Evolutionary conservation across 2,797 vertebrate species (phyloP).

Genomic region (Syndactyla subalaris): DNA sequence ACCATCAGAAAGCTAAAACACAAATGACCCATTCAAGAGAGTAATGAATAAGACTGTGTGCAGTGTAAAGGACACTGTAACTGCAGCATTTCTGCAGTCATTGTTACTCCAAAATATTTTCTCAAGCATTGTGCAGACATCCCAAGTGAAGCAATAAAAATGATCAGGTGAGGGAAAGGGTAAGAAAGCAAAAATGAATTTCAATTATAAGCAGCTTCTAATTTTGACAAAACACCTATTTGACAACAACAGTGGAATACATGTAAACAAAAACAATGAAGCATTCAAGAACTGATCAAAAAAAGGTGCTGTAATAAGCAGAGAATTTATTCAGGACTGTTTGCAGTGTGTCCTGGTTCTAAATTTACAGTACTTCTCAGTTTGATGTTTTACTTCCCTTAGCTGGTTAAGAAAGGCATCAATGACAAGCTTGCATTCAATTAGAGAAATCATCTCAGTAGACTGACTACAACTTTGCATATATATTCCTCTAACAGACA

Average conservation of each 20-base stretch:
- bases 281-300: background rate
- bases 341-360: background rate
- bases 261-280: background rate
- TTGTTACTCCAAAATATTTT: background rate
- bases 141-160: background rate
- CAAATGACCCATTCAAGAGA: background rate
- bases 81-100: background rate
- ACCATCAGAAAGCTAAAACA: background rate
- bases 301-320: background rate
- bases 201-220: background rate
- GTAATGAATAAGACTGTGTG: background rate
- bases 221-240: background rate
- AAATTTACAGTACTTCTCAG: background rate
- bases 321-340: background rate
- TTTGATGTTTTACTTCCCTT: background rate
- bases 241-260: background rate
- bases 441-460: slow-evolving; percentile 30
- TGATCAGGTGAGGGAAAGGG: background rate
- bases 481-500: slow-evolving; percentile 56
- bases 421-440: slow-evolving; percentile 14
- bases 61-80: background rate
- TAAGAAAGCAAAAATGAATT: background rate
- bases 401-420: background rate
- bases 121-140: background rate
- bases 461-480: slow-evolving; percentile 37